Evolutionary conservation across 2,113 vertebrate species (phyloP).

Genomic region (Naja naja): DNA sequence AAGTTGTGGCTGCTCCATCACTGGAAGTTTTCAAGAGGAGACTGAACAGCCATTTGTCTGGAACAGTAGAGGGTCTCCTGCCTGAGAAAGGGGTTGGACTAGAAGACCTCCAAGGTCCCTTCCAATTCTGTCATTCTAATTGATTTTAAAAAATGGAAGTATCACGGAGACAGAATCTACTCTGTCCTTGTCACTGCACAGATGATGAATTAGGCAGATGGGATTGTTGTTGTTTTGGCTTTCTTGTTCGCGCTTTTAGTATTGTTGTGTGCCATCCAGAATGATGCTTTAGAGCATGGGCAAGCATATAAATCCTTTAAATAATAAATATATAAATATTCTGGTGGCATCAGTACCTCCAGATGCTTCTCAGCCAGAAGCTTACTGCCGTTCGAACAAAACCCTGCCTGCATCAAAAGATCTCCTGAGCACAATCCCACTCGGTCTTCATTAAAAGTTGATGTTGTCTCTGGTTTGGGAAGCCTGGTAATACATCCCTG

Average conservation of each 20-base stretch:
- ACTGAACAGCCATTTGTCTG: too few relatives aligned
- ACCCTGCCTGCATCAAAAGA: not conserved
- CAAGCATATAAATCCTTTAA: not conserved
- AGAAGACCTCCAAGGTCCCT: conserved; percentile 18
- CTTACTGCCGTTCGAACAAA: conserved; percentile 24
- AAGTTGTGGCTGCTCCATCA: too few relatives aligned
- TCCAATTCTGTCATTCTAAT: not conserved
- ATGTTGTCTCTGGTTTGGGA: conserved; percentile 23
- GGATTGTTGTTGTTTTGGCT: not conserved
- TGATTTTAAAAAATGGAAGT: conserved; percentile 20
- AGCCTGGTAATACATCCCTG: not conserved
- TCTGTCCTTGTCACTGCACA: not conserved
- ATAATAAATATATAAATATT: not conserved
- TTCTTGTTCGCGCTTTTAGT: not conserved
- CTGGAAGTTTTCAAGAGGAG: too few relatives aligned
- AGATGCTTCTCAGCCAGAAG: conserved; percentile 16
- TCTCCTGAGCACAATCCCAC: conserved; percentile 26
- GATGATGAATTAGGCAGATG: not conserved
- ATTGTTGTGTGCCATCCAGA: not conserved
- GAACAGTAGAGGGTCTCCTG: too few relatives aligned
- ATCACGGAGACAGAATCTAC: conserved; percentile 28
- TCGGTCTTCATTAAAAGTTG: conserved; percentile 8
- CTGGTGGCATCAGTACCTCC: not conserved
- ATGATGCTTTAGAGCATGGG: not conserved
- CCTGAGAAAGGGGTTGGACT: not conserved